Percentiles rank a stretch among this genome's conserved stretches.
These are phyloP conservation scores for Siderastrea radians DNA, from an alignment of 92 coral and sea anemone species.

Conservation along the genomic window DNA sequence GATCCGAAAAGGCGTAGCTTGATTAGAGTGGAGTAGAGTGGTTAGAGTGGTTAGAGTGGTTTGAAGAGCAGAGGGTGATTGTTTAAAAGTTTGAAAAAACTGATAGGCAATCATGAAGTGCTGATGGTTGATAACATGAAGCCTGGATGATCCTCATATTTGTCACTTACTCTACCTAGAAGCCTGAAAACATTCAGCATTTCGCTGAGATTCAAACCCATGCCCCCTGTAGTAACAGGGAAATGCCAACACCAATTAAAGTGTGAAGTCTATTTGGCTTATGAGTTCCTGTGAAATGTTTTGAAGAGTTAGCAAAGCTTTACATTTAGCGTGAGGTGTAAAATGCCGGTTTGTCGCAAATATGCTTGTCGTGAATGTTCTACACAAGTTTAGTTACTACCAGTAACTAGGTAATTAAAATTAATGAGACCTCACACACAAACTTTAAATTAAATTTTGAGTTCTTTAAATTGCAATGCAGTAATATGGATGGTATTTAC, in stretches of 20 bases:
- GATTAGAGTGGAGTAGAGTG: no score
- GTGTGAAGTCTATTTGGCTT: slow-evolving; percentile 3
- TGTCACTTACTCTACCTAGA: not conserved
- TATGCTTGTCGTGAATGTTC: not conserved
- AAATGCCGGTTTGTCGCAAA: slow-evolving; percentile 14
- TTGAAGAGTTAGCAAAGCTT: slow-evolving; percentile 1
- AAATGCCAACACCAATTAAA: slow-evolving; percentile 14
- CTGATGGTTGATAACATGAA: slow-evolving; percentile 1
- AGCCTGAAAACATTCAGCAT: slow-evolving; percentile 11
- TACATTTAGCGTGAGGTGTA: slow-evolving; percentile 10
- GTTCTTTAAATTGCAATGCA: slow-evolving; percentile 17
- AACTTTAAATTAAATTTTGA: slow-evolving; percentile 14
- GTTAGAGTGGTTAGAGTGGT: no score
- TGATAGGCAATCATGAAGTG: not conserved
- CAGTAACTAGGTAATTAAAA: not conserved
- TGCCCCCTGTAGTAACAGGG: not conserved
- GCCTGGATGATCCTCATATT: slow-evolving; percentile 15
- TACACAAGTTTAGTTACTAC: not conserved
- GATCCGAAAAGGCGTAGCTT: no score
- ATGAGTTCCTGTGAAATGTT: slow-evolving; percentile 8
- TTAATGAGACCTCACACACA: slow-evolving; percentile 5
- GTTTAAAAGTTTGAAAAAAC: not conserved
- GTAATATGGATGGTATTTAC: not conserved
- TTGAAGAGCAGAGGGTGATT: no score
- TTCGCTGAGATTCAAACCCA: slow-evolving; percentile 4